These are phyloP conservation scores for Uromys caudimaculatus DNA, from an alignment of 2,797 vertebrate species.

Conservation along the genomic window DNA sequence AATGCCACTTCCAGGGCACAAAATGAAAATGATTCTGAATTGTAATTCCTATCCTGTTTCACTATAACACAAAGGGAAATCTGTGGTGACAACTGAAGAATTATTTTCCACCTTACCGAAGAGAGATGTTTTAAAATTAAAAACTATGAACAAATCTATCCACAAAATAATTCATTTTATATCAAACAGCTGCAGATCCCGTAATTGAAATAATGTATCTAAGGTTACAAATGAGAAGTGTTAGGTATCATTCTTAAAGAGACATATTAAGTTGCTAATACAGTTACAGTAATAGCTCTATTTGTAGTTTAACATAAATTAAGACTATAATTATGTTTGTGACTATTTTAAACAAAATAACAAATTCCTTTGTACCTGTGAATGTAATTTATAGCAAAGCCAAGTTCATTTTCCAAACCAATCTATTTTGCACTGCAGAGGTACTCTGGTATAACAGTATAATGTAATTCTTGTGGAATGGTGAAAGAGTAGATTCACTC, in stretches of 20 bases:
- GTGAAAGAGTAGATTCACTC: slow-evolving; percentile 94
- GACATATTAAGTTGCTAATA: slow-evolving; percentile 98
- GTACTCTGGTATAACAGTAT: slow-evolving; percentile 96
- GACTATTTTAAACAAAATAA: slow-evolving; percentile 99
- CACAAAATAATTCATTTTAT: slow-evolving; percentile 94
- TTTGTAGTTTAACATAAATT: slow-evolving; percentile 99
- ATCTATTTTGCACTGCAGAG: slow-evolving; percentile 96
- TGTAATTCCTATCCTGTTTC: slow-evolving; percentile 84
- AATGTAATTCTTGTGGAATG: slow-evolving; percentile 93
- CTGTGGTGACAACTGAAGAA: slow-evolving; percentile 83
- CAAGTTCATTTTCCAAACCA: slow-evolving; percentile 97
- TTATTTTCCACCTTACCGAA: slow-evolving; percentile 87
- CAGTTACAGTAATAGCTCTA: slow-evolving; percentile 98
- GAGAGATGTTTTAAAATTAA: slow-evolving; percentile 92
- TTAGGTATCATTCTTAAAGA: slow-evolving; percentile 95
- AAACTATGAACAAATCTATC: slow-evolving; percentile 92
- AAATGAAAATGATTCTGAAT: slow-evolving; percentile 80
- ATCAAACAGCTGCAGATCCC: slow-evolving; percentile 95
- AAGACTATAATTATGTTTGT: slow-evolving; percentile 99
- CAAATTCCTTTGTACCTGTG: slow-evolving; percentile 97
- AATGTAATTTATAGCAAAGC: slow-evolving; percentile 99
- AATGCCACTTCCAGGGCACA: slow-evolving; percentile 72
- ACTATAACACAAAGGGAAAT: slow-evolving; percentile 81
- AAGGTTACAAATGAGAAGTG: slow-evolving; percentile 98
- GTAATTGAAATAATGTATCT: slow-evolving; percentile 97